Percentiles rank a stretch among this genome's conserved stretches.
Conservation (phyloP, 2,113 vertebrate genomes). For the Thermophis baileyi region DNA sequence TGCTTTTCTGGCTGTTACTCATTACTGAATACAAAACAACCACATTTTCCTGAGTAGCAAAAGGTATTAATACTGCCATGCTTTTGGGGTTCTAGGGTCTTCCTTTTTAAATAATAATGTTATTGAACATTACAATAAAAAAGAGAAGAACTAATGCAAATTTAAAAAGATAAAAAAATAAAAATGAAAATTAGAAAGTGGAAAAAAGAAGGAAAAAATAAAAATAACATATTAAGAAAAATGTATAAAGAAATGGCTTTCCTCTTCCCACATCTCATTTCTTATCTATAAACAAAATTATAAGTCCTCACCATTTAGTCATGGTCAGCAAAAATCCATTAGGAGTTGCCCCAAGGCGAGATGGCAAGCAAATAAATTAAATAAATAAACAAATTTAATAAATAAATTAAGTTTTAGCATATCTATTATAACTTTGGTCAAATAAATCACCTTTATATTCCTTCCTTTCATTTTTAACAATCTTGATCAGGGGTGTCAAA, state of each 20-base stretch:
- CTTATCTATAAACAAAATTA: not conserved
- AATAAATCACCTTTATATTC: not conserved
- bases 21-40: not conserved
- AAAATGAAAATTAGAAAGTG: not conserved
- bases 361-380: not conserved
- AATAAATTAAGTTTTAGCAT: not conserved
- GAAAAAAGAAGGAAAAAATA: not conserved
- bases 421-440: not conserved
- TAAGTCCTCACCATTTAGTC: not conserved
- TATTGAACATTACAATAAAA: not conserved
- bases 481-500: not conserved
- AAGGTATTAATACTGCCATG: not conserved
- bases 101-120: not conserved
- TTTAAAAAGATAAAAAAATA: not conserved
- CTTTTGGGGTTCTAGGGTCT: not conserved
- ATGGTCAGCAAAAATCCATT: not conserved
- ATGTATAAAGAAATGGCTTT: not conserved
- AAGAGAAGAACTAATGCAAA: not conserved
- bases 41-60: not conserved
- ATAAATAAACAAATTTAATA: not conserved
- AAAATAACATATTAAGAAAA: not conserved
- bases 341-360: not conserved
- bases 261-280: not conserved
- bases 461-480: not conserved
- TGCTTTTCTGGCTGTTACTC: not conserved